Percentiles rank a stretch among this genome's conserved stretches.
Conservation (phyloP, 1,140 invertebrate species). For the Ooceraea biroi region DNA sequence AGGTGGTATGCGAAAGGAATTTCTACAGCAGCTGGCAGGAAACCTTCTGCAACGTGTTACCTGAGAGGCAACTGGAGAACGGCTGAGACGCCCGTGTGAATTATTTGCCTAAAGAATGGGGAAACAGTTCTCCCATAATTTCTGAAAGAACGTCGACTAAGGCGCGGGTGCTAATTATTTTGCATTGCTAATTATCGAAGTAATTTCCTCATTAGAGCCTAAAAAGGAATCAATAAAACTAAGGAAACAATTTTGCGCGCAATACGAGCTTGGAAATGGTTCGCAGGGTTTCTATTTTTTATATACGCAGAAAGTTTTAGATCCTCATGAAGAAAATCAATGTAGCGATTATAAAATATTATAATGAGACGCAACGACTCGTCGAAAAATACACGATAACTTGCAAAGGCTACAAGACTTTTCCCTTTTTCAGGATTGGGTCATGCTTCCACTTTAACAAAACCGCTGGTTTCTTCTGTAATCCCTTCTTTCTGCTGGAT, state of each 20-base stretch:
- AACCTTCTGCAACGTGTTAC: constrained; percentile 44
- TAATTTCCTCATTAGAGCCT: background rate
- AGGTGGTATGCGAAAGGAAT: constrained; percentile 49
- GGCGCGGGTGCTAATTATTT: constrained; percentile 40
- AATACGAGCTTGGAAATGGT: background rate
- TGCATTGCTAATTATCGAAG: constrained; percentile 32
- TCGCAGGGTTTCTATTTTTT: background rate
- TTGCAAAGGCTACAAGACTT: background rate
- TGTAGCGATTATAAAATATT: constrained; percentile 6
- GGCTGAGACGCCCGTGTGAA: constrained; percentile 23
- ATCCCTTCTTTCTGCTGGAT: constrained; percentile 40
- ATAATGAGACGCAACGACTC: constrained; percentile 7
- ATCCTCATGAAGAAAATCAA: background rate
- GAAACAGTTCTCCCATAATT: constrained; percentile 26
- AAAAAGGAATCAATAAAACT: constrained; percentile 1
- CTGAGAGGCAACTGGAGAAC: constrained; percentile 43
- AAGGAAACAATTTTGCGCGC: background rate
- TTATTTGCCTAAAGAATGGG: constrained; percentile 54
- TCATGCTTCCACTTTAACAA: constrained; percentile 48
- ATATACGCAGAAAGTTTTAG: background rate
- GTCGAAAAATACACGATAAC: constrained; percentile 2
- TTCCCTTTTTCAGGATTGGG: constrained; percentile 22
- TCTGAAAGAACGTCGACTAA: constrained; percentile 3
- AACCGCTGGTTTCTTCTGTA: constrained; percentile 27
- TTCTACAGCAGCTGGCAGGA: constrained; percentile 28